Conservation (phyloP, 2,113 vertebrate genomes). For the Cervus canadensis region DNA sequence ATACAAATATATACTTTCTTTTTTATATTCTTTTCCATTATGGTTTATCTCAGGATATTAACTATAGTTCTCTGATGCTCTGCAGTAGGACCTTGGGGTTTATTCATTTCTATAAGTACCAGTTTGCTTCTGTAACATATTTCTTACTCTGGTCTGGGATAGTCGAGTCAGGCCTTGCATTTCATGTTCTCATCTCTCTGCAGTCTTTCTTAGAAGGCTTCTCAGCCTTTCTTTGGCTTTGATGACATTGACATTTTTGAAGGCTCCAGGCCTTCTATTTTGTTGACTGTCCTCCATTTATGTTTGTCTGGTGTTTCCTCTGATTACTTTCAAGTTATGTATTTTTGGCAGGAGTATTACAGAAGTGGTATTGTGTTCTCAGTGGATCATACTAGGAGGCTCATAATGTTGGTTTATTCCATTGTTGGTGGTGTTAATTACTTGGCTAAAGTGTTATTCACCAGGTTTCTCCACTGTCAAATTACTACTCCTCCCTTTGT, state of each 20-base stretch:
- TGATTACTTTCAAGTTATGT: background rate
- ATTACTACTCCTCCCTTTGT: background rate
- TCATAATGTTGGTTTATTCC: background rate
- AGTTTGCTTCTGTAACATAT: background rate
- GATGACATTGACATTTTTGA: background rate
- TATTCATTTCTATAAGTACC: background rate
- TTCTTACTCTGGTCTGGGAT: background rate
- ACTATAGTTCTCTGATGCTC: background rate
- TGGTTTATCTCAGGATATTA: background rate
- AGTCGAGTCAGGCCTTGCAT: background rate
- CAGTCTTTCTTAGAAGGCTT: background rate
- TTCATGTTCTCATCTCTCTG: background rate
- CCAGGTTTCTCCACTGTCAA: background rate
- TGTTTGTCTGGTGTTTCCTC: background rate
- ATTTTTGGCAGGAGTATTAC: background rate
- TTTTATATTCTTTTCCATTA: background rate
- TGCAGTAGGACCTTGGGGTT: background rate
- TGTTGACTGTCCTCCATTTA: background rate
- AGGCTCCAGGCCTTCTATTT: background rate
- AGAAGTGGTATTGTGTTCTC: background rate
- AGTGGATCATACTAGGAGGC: background rate
- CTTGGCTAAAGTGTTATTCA: background rate
- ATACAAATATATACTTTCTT: background rate
- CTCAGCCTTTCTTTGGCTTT: slow-evolving; percentile 4
- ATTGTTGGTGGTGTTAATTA: background rate